Percentiles rank a stretch among this genome's conserved stretches.
Evolutionary conservation across 2,797 vertebrate species (phyloP).

Genomic region (Clarias pachynema): DNA sequence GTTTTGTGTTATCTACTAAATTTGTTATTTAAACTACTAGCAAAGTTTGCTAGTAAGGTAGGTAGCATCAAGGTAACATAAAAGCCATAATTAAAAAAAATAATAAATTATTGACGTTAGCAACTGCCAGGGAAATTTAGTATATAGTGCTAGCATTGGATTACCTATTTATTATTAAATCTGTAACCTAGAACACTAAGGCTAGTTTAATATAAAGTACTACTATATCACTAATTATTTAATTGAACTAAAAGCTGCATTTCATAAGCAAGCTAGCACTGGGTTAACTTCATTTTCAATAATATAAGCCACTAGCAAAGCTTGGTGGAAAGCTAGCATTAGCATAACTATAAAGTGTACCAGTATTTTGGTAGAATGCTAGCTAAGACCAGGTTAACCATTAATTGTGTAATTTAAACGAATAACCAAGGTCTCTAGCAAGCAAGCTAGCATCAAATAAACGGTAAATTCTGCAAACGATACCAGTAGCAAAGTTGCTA

Average conservation of each 20-base stretch:
- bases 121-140: background rate
- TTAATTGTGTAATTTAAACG: background rate
- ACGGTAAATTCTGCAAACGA: background rate
- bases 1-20: background rate
- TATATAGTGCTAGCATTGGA: background rate
- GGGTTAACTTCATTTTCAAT: background rate
- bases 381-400: background rate
- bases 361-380: background rate
- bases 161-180: background rate
- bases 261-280: background rate
- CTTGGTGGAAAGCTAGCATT: background rate
- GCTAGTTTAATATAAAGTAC: background rate
- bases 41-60: background rate
- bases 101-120: background rate
- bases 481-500: background rate
- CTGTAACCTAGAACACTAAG: background rate
- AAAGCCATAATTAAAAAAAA: no score
- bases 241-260: background rate
- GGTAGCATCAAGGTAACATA: background rate
- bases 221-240: background rate
- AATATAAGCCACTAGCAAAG: background rate
- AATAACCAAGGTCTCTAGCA: background rate
- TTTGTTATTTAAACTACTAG: background rate
- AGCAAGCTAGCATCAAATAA: background rate
- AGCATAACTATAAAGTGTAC: background rate